A percentile compares a stretch with the other conserved stretches of the same genome.
Conservation (phyloP, 2,888 invertebrate species). For the Lasioglossum morio region DNA sequence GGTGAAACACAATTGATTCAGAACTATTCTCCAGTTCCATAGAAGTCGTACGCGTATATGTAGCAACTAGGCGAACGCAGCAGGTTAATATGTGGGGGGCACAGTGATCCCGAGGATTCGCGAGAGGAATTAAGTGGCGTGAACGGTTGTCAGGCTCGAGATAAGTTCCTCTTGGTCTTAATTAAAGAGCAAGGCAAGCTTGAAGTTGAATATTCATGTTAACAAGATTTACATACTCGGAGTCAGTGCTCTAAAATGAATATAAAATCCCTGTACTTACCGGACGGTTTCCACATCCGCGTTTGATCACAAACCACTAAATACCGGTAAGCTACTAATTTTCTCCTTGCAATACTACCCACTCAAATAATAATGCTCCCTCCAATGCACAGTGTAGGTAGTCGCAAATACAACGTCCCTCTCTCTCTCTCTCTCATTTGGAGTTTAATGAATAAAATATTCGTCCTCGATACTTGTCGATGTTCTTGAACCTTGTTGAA, state of each 20-base stretch:
- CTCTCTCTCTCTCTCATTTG: too few species aligned
- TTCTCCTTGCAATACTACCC: background rate
- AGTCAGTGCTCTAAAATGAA: background rate
- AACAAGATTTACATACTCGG: background rate
- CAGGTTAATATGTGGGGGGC: background rate
- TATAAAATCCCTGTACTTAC: background rate
- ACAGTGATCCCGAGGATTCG: background rate
- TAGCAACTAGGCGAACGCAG: background rate
- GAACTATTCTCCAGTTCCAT: background rate
- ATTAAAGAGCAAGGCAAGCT: constrained; percentile 5
- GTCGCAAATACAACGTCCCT: background rate
- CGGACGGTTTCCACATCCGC: background rate
- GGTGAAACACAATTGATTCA: too few species aligned
- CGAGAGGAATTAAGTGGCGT: constrained; percentile 8
- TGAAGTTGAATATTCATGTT: constrained; percentile 12
- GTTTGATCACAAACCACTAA: constrained; percentile 1
- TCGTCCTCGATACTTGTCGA: background rate
- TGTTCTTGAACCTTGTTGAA: background rate
- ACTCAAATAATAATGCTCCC: background rate
- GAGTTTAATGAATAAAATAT: too few species aligned
- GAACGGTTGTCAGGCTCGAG: constrained; percentile 11
- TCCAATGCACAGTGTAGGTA: background rate
- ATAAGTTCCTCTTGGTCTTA: constrained; percentile 10
- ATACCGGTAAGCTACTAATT: background rate
- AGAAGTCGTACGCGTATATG: background rate